Base-by-base conservation (phyloP, 2,888 invertebrate genomes). In the Leptinotarsa tumamoca region DNA sequence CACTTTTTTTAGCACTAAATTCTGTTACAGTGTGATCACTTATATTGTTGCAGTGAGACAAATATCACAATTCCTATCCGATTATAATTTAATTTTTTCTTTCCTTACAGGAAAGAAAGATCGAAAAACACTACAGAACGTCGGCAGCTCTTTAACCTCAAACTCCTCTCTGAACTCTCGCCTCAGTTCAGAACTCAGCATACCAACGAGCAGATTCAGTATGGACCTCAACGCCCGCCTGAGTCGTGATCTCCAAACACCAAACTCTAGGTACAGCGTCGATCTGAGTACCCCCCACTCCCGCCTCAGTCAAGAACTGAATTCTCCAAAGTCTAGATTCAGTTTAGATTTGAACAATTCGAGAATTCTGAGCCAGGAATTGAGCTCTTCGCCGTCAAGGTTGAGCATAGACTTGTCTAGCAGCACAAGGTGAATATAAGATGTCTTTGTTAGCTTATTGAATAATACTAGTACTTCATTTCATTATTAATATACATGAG, bases 231-330 rank as follows among this genome's bases (percentile, higher is more conserved):
- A 85, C 63, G 75, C 81, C 43, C 79, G 79, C 4, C 58, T 80
- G 27, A 81, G 90, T 85, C 90, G 91, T 80, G 92, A 90, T 86
- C 89, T 91, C 68, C 90, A 90, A 84, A 91, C 91, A 79, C 92
- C 91, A 51, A 92, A 91, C 85, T 93, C 93, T 81, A 90, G 93
- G 86, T 93, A 92, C 86, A 93, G 93, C 83, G 90, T 93, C 85
- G 93, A 93, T 87, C 89, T 93, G 81, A 92, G 92, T 83, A 92
- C 91, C 10, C 91, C 92, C 67, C 91, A 91, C 85, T 90, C 92
- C 81, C 90, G 91, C 87, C 86, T 87, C 71, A 87, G 87, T 77
- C 87, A 87, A 81, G 92, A 92, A 86, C 89, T 92, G 78, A 91
- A 90, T 51, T 91, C 91, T 70, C 91, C 91, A 54, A 91, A 91